phyloP scores from a whole-genome alignment of 2,797 vertebrate species.

The Anguilla anguilla region DNA sequence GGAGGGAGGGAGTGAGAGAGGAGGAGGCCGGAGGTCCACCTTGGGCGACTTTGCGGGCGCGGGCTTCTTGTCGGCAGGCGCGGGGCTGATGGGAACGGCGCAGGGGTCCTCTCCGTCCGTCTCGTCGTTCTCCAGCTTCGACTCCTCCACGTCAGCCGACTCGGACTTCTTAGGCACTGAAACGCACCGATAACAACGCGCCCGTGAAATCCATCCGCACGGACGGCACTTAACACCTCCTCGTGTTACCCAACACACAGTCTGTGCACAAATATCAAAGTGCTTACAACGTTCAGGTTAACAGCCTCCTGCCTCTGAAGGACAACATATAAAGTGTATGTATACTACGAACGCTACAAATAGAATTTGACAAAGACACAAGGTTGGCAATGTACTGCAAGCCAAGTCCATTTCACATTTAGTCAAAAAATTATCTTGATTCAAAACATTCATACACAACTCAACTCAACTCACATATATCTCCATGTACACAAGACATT shows the following conservation, averaged over 20 bases:
- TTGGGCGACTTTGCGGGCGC: constrained; percentile 82
- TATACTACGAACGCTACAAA: constrained; percentile 12
- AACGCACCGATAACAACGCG: background rate
- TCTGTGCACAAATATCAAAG: background rate
- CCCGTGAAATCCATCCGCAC: background rate
- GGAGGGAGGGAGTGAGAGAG: background rate
- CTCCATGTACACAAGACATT: too few species aligned
- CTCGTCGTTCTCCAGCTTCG: constrained; percentile 91
- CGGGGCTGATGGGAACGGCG: constrained; percentile 81
- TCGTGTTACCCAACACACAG: background rate
- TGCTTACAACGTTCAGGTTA: background rate
- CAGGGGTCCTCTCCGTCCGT: constrained; percentile 86
- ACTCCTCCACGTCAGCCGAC: constrained; percentile 87
- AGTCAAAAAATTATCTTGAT: too few species aligned
- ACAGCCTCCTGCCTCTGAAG: background rate
- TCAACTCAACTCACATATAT: too few species aligned
- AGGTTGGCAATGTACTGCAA: background rate
- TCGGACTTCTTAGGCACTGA: constrained; percentile 91
- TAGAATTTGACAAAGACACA: too few species aligned
- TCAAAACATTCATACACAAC: too few species aligned
- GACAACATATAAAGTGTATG: background rate
- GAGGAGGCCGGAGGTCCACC: constrained; percentile 62
- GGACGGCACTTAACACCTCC: background rate
- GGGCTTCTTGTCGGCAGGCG: constrained; percentile 84
- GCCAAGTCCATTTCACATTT: too few species aligned